These are phyloP conservation scores for Anolis apletophallus DNA, from an alignment of 2,797 vertebrate species.

Conservation along the genomic window DNA sequence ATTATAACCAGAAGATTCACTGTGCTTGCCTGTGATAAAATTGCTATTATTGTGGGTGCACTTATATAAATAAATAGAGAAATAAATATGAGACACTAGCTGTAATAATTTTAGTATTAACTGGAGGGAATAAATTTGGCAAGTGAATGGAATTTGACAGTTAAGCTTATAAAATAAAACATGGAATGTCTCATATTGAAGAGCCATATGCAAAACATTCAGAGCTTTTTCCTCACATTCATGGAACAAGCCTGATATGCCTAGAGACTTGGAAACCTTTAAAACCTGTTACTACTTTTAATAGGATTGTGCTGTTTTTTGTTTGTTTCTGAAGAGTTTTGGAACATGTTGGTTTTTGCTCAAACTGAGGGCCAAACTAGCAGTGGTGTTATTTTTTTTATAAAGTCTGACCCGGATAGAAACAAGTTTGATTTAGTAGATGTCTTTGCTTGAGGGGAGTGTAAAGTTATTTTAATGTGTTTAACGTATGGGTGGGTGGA, in stretches of 20 bases:
- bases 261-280: not conserved
- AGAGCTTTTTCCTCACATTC: not conserved
- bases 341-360: not conserved
- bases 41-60: constrained; percentile 60
- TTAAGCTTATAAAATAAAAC: constrained; percentile 15
- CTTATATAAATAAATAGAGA: constrained; percentile 47
- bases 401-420: not conserved
- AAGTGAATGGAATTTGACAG: constrained; percentile 10
- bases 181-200: not conserved
- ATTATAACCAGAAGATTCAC: constrained; percentile 59
- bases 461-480: no score
- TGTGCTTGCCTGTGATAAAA: constrained; percentile 63
- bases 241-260: not conserved
- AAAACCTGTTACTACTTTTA: not conserved
- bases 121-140: constrained; percentile 51
- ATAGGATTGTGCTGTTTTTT: not conserved
- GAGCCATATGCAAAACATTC: not conserved
- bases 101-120: constrained; percentile 64
- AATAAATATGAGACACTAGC: constrained; percentile 45
- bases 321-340: not conserved
- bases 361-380: not conserved
- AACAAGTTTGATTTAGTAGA: not conserved
- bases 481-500: no score
- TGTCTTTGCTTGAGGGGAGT: no score
- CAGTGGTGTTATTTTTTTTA: not conserved